A percentile compares a stretch with the other conserved stretches of the same genome.
Conservation (phyloP, 2,888 invertebrate species). For the Antitype chi region DNA sequence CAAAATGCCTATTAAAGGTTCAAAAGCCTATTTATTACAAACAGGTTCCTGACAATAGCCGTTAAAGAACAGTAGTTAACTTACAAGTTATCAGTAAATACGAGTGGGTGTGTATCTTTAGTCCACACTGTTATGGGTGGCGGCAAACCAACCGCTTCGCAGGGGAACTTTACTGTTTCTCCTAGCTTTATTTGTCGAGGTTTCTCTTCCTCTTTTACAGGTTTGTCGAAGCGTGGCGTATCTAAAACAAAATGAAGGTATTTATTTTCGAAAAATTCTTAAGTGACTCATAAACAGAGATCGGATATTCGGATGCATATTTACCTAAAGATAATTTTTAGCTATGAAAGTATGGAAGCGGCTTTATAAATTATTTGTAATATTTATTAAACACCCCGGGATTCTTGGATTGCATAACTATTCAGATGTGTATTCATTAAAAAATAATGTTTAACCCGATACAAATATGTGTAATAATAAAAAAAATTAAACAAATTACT, state of each 20-base stretch:
- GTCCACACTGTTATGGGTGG: conserved; percentile 86
- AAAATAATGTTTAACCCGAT: too few species aligned
- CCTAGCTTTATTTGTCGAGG: conserved; percentile 74
- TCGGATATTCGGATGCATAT: too few species aligned
- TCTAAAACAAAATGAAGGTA: conserved; percentile 70
- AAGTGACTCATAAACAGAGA: too few species aligned
- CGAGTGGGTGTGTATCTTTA: conserved; percentile 80
- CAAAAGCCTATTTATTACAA: background rate
- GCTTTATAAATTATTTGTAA: too few species aligned
- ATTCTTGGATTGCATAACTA: too few species aligned
- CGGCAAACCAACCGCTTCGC: conserved; percentile 81
- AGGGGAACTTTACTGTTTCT: conserved; percentile 74
- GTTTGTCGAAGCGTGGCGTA: conserved; percentile 74
- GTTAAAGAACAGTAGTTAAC: conserved; percentile 52
- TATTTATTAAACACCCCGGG: too few species aligned
- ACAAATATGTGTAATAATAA: too few species aligned
- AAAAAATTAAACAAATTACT: too few species aligned
- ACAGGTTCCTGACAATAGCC: background rate
- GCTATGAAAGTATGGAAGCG: too few species aligned
- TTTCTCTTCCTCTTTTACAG: conserved; percentile 54
- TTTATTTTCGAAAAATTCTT: background rate
- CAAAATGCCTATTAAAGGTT: background rate
- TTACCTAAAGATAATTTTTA: too few species aligned
- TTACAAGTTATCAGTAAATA: conserved; percentile 80
- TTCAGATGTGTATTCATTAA: too few species aligned